phyloP scores from a whole-genome alignment of 2,797 vertebrate species.

The Pitangus sulphuratus region DNA sequence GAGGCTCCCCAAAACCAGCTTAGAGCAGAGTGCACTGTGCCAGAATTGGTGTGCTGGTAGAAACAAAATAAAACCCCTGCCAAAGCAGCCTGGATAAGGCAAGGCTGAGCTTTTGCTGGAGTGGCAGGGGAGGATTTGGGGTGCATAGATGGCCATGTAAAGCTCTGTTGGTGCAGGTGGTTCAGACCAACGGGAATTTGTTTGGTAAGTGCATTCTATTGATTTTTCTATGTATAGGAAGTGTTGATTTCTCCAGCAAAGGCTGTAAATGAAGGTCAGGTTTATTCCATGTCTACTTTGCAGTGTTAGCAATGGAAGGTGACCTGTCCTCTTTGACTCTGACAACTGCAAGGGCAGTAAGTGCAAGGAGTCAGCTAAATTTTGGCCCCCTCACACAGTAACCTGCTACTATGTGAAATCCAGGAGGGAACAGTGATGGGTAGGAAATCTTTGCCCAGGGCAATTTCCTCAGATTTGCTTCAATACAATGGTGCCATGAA shows the following conservation, averaged over 20 bases:
- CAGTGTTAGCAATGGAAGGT: not conserved
- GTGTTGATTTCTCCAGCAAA: slow-evolving; percentile 6
- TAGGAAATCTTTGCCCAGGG: not conserved
- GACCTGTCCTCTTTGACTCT: not conserved
- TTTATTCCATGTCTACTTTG: not conserved
- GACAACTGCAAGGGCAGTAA: not conserved
- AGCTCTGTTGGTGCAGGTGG: not conserved
- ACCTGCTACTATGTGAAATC: not conserved
- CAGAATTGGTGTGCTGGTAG: not conserved
- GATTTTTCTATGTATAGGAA: slow-evolving; percentile 31
- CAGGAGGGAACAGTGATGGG: not conserved
- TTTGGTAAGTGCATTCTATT: not conserved
- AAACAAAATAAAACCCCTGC: not conserved
- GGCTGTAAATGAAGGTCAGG: not conserved
- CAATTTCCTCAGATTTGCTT: not conserved
- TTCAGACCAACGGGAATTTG: not conserved
- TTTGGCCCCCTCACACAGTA: not conserved
- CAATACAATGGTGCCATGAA: not conserved
- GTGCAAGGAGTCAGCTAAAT: not conserved
- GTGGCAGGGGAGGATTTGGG: not conserved
- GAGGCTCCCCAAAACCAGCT: not conserved
- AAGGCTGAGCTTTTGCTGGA: not conserved
- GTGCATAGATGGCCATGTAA: not conserved
- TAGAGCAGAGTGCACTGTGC: not conserved
- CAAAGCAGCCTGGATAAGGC: rapidly evolving